Percentiles rank a stretch among this genome's conserved stretches.
Conservation (phyloP, 2,888 invertebrate species). For the Pachycephus smyrnensis region DNA sequence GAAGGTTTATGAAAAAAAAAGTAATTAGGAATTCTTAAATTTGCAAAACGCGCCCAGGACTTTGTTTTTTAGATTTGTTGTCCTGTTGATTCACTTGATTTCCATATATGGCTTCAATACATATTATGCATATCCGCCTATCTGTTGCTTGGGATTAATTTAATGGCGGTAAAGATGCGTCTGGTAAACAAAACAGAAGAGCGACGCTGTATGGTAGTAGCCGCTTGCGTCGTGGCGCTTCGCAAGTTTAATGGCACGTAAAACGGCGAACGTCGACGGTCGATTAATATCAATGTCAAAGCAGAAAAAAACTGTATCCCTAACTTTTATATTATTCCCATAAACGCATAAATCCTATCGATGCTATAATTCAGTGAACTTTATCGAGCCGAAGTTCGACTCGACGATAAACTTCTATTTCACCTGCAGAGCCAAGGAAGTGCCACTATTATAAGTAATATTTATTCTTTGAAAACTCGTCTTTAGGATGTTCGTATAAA, state of each 20-base stretch:
- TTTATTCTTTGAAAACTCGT: no score
- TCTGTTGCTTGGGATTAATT: slow-evolving; percentile 47
- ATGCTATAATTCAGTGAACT: no score
- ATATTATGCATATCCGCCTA: slow-evolving; percentile 22
- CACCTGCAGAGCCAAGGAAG: no score
- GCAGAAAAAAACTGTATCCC: neutral
- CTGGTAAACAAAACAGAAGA: slow-evolving; percentile 14
- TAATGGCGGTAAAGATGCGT: slow-evolving; percentile 31
- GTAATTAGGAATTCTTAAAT: slow-evolving; percentile 11
- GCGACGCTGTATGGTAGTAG: slow-evolving; percentile 14
- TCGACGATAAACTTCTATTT: no score
- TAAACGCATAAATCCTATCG: no score
- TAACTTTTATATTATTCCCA: neutral
- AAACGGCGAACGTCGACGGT: neutral
- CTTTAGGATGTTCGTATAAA: neutral
- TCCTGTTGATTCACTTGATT: neutral
- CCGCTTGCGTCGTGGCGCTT: neutral
- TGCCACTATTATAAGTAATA: no score
- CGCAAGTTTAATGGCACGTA: neutral
- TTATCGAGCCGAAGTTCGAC: no score
- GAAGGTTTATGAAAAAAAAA: neutral
- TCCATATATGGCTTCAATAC: neutral
- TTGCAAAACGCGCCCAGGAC: slow-evolving; percentile 30
- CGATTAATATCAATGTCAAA: neutral
- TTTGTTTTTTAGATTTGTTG: slow-evolving; percentile 21